Conservation (phyloP, 1,140 invertebrate genomes). For the Ceratina japonica region DNA sequence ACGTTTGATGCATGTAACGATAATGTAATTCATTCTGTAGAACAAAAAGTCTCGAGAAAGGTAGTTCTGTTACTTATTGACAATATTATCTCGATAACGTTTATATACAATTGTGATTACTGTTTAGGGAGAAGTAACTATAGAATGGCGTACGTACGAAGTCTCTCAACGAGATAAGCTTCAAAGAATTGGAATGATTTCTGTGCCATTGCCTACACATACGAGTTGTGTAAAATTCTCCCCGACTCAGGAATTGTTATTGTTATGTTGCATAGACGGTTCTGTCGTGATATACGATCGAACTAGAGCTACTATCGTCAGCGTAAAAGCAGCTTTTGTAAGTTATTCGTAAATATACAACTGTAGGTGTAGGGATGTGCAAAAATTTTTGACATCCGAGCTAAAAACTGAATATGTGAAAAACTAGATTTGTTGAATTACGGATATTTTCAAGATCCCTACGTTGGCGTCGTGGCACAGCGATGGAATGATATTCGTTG, state of each 20-base stretch:
- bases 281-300: slow-evolving; percentile 87
- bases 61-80: slow-evolving; percentile 64
- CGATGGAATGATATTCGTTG: slow-evolving; percentile 84
- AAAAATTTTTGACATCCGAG: too few species aligned
- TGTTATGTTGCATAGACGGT: slow-evolving; percentile 88
- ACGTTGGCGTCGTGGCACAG: slow-evolving; percentile 87
- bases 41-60: slow-evolving; percentile 87
- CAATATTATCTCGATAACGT: background rate
- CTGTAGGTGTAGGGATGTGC: too few species aligned
- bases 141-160: slow-evolving; percentile 87
- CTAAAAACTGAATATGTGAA: background rate
- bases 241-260: slow-evolving; percentile 85
- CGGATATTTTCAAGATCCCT: slow-evolving; percentile 81
- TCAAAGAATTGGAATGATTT: slow-evolving; percentile 84
- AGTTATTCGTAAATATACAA: slow-evolving; percentile 62
- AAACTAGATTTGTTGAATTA: background rate
- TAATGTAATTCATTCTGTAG: slow-evolving; percentile 86
- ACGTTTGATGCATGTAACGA: slow-evolving; percentile 84
- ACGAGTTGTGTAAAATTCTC: slow-evolving; percentile 85
- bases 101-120: slow-evolving; percentile 2
- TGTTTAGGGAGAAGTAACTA: slow-evolving; percentile 85
- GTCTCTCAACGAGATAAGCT: slow-evolving; percentile 83
- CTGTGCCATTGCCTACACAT: slow-evolving; percentile 86
- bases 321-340: slow-evolving; percentile 84
- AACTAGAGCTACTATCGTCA: slow-evolving; percentile 82